phyloP scores from a whole-genome alignment of 92 coral and sea anemone species.

The Micromussa lordhowensis region DNA sequence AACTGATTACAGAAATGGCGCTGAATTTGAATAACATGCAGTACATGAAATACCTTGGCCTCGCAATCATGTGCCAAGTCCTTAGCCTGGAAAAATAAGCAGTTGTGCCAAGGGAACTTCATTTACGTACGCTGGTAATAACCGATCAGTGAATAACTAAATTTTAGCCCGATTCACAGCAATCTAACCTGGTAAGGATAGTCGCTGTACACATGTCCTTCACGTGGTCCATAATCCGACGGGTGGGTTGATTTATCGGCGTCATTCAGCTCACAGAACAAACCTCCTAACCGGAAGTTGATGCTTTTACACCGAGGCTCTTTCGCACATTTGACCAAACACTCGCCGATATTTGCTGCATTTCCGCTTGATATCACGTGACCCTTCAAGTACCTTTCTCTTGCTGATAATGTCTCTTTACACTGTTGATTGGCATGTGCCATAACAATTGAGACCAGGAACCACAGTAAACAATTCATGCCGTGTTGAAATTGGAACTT shows the following conservation, averaged over 20 bases:
- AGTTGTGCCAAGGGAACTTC: no score
- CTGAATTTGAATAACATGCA: no score
- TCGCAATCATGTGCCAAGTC: no score
- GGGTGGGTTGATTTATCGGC: background rate
- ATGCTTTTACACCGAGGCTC: background rate
- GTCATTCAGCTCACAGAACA: slow-evolving; percentile 5
- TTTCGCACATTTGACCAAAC: background rate
- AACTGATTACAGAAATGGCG: no score
- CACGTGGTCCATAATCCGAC: background rate
- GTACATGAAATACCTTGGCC: no score
- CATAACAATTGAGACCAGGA: no score
- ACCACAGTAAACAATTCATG: no score
- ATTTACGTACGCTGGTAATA: no score
- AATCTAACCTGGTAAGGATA: background rate
- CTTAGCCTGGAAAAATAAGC: no score
- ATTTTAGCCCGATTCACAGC: no score
- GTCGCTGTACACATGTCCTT: background rate
- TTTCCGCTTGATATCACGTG: background rate
- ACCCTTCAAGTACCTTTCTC: background rate
- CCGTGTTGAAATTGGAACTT: no score
- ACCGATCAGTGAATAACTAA: no score
- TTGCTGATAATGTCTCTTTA: background rate
- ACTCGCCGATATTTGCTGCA: background rate
- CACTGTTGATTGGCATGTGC: background rate
- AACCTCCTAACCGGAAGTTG: background rate